phyloP scores from a whole-genome alignment of 2,888 invertebrate genomes.

The Diplazon laetatorius region DNA sequence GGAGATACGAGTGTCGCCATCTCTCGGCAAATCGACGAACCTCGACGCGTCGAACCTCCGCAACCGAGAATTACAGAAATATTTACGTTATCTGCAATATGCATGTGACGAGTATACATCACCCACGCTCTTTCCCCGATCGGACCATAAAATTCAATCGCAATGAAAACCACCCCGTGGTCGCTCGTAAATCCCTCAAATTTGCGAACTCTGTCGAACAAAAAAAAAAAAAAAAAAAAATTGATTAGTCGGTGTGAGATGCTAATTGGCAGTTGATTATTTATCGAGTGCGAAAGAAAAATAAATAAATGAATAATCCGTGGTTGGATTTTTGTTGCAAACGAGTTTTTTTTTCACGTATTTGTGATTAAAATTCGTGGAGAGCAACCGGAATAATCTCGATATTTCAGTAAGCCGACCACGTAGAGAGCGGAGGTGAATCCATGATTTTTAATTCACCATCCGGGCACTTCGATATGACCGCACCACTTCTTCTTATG shows the following conservation, averaged over 20 bases:
- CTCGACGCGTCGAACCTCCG: conserved; percentile 4
- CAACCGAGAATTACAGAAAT: background rate
- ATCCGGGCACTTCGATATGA: conserved; percentile 3
- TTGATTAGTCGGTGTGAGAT: background rate
- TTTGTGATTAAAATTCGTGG: conserved; percentile 25
- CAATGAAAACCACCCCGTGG: background rate
- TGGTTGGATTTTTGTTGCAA: too few species aligned
- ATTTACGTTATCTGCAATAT: conserved; percentile 23
- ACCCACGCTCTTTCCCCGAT: too few species aligned
- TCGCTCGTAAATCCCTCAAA: background rate
- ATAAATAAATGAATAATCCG: too few species aligned
- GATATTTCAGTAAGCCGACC: conserved; percentile 21
- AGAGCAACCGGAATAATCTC: background rate
- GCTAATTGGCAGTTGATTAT: conserved; percentile 12
- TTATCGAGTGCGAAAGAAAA: background rate
- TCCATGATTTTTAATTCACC: conserved; percentile 41
- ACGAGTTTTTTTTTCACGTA: background rate
- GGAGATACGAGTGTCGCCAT: conserved; percentile 46
- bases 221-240: background rate
- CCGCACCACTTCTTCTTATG: background rate
- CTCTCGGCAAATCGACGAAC: conserved; percentile 17
- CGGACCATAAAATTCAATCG: conserved; percentile 9
- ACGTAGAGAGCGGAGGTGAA: conserved; percentile 28
- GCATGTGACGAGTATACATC: background rate
- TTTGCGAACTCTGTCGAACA: background rate